These are phyloP conservation scores for Hermodice carunculata DNA, from an alignment of 2,888 invertebrate species.

Conservation along the genomic window DNA sequence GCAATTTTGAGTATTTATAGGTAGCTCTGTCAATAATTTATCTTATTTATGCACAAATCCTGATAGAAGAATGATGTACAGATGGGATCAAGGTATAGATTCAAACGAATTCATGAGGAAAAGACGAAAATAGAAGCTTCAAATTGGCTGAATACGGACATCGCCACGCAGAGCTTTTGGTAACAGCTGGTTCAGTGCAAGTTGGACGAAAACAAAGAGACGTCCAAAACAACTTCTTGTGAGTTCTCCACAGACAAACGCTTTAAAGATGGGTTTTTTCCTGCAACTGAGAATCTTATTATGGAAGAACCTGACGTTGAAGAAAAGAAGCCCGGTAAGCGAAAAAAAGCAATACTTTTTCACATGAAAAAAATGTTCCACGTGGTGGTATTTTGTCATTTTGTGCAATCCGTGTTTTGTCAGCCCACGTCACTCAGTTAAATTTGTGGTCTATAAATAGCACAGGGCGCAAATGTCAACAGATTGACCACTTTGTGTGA, in stretches of 20 bases:
- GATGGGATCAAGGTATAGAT: too few relatives aligned
- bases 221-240: not conserved
- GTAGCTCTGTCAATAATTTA: too few relatives aligned
- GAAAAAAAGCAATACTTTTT: too few relatives aligned
- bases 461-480: not conserved
- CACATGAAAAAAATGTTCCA: too few relatives aligned
- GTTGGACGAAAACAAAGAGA: too few relatives aligned
- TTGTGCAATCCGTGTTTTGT: not conserved
- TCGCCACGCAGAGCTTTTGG: not conserved
- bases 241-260: not conserved
- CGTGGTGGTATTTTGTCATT: too few relatives aligned
- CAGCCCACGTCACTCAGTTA: not conserved
- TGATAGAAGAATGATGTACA: too few relatives aligned
- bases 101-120: too few relatives aligned
- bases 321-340: conserved; percentile 70
- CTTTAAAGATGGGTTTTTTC: conserved; percentile 59
- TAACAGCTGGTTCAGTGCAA: too few relatives aligned
- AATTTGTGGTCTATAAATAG: not conserved
- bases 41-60: too few relatives aligned
- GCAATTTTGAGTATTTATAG: too few relatives aligned
- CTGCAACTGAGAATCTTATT: conserved; percentile 68
- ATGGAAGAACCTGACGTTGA: conserved; percentile 70
- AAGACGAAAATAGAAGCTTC: too few relatives aligned
- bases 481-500: not conserved
- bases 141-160: not conserved